phyloP scores from a whole-genome alignment of 2,888 invertebrate species.

The Hypomecis punctinalis region DNA sequence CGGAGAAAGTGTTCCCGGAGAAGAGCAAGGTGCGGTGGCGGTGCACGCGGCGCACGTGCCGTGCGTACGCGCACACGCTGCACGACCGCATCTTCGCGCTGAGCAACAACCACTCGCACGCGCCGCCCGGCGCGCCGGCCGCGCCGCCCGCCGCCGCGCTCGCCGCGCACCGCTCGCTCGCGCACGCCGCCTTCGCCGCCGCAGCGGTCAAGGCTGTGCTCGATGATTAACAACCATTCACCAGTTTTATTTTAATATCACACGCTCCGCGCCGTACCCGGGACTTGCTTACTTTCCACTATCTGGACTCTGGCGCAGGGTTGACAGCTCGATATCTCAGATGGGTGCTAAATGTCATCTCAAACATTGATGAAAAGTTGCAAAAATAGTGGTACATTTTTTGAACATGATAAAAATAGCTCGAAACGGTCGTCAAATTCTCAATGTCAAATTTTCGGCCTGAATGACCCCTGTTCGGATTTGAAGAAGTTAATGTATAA shows the following conservation, averaged over 20 bases:
- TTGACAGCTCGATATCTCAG: no score
- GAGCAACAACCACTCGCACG: slow-evolving; percentile 80
- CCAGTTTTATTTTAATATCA: not conserved
- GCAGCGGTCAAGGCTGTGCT: slow-evolving; percentile 64
- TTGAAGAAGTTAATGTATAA: no score
- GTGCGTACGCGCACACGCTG: slow-evolving; percentile 81
- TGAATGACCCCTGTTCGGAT: no score
- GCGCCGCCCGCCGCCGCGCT: slow-evolving; percentile 48
- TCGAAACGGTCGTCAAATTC: no score
- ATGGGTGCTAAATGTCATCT: no score
- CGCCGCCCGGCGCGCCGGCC: slow-evolving; percentile 60
- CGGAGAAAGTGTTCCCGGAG: slow-evolving; percentile 82
- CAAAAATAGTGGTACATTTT: no score
- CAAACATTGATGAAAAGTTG: no score
- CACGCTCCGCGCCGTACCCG: not conserved
- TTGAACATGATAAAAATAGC: no score
- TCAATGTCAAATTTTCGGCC: no score
- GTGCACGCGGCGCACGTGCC: slow-evolving; percentile 80
- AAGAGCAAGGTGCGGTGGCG: slow-evolving; percentile 83
- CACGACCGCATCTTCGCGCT: slow-evolving; percentile 81
- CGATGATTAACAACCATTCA: slow-evolving; percentile 57
- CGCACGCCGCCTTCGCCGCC: slow-evolving; percentile 53
- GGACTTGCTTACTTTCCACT: no score
- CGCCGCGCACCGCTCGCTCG: slow-evolving; percentile 46
- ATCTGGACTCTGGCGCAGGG: no score